Base-by-base conservation (phyloP, 2,888 invertebrate species). In the Melangyna quadrimaculata region DNA sequence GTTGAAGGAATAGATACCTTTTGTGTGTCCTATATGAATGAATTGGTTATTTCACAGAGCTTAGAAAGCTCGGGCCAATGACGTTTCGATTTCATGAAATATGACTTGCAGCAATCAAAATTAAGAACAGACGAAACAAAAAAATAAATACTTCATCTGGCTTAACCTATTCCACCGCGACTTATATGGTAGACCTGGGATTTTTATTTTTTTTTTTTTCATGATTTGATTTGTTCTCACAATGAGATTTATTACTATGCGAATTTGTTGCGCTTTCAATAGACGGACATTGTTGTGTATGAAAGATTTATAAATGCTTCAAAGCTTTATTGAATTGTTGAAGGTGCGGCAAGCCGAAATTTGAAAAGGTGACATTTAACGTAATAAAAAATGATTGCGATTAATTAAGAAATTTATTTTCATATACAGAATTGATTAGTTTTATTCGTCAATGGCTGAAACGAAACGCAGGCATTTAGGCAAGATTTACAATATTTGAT, bases 31-130 rank as follows among this genome's bases (percentile, higher is more conserved):
- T 67, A 43, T n/a, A 27, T 48, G 32, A 65, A 67, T 48, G 65
- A 48, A 48, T 67, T 32, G 48, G 3, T 32, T 43, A 29, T 8
- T 29, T 32, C 17, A 12, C 8, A 5, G 35, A 17, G 32, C 27
- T 29, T 45, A 45, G 65, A 65, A 24, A 14, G 8, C 24, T 22
- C 22, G 3, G 7, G 14, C 9, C 9, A 48, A 57, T 32, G 55
- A 57, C 19, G 61, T 67, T 72, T 70, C 51, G n/a, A 24, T 63
- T 24, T 59, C 78, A 69, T 82, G 67, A 82, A 65, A 78, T 82
- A 82, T 82, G 82, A 82, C 77, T 72, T 67, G 67, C 45, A 65
- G 65, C 19, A 51, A 9, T 75, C 70, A 65, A 71, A 65, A 61
- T 43, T 61, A 17, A 45, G 53, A 74, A 43, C 5, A 74, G 17